Evolutionary conservation across 2,113 vertebrate genomes (phyloP).

Genomic region (Peromyscus maniculatus): DNA sequence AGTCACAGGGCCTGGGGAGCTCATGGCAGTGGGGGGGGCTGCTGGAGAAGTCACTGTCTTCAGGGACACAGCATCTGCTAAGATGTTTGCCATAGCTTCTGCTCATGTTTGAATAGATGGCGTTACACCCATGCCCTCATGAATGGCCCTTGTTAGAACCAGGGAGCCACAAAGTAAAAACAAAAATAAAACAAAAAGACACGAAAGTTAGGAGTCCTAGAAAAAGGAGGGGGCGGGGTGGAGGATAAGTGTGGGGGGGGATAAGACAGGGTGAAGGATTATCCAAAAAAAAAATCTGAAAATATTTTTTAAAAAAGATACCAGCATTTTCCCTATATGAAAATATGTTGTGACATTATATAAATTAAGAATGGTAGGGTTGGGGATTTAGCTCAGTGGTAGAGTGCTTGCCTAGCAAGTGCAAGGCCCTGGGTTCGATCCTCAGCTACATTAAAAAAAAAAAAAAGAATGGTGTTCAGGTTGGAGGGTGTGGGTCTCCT

Average conservation of each 20-base stretch:
- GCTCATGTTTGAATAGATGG: not conserved
- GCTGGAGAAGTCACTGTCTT: not conserved
- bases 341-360: not conserved
- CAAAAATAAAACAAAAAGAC: not conserved
- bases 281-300: not conserved
- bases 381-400: too few species aligned
- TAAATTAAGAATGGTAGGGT: not conserved
- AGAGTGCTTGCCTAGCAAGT: too few species aligned
- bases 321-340: not conserved
- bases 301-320: not conserved
- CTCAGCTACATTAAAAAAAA: too few species aligned
- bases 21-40: not conserved
- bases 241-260: not conserved
- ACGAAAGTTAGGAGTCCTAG: not conserved
- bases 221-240: not conserved
- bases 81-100: not conserved
- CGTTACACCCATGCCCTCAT: not conserved
- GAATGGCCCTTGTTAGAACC: not conserved
- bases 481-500: too few species aligned
- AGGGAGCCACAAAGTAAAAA: not conserved
- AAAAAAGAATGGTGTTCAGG: not conserved
- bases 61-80: too few species aligned
- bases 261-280: not conserved
- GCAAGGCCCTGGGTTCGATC: too few species aligned
- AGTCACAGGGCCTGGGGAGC: not conserved